phyloP scores from a whole-genome alignment of 2,888 invertebrate genomes.

The Leistus spinibarbis region DNA sequence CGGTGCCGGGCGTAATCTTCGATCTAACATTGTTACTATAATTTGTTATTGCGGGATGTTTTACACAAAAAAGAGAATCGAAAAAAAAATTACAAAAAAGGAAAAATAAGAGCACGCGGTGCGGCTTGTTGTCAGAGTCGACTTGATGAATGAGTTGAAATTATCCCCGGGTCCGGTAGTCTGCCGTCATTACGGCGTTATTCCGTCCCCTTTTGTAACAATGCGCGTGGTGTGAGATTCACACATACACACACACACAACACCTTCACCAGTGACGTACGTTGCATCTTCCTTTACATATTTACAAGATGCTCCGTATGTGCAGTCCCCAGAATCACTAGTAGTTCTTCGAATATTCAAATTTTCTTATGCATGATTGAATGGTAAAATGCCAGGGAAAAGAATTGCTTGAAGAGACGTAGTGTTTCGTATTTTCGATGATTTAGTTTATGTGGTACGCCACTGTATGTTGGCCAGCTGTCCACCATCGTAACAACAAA shows the following conservation, averaged over 20 bases:
- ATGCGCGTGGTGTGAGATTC: slow-evolving; percentile 19
- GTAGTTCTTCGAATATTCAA: too few species aligned
- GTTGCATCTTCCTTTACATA: neutral
- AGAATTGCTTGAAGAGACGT: too few species aligned
- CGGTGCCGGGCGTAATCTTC: slow-evolving; percentile 13
- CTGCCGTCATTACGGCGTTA: slow-evolving; percentile 53
- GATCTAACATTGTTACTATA: slow-evolving; percentile 37
- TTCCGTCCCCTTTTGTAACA: slow-evolving; percentile 43
- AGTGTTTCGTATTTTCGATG: too few species aligned
- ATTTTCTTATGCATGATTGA: too few species aligned
- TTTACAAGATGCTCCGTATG: neutral
- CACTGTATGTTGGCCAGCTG: slow-evolving; percentile 14
- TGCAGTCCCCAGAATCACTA: too few species aligned
- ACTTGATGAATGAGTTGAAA: slow-evolving; percentile 50
- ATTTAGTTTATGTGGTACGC: slow-evolving; percentile 6
- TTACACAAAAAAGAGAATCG: slow-evolving; percentile 7
- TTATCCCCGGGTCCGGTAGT: slow-evolving; percentile 50
- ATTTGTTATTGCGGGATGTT: slow-evolving; percentile 37
- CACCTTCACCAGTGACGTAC: neutral
- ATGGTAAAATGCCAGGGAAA: too few species aligned
- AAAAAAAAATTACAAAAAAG: slow-evolving; percentile 9
- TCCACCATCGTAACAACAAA: slow-evolving; percentile 13
- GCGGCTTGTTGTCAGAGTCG: slow-evolving; percentile 36
- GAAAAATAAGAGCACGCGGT: slow-evolving; percentile 16
- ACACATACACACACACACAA: neutral